These are phyloP conservation scores for Motacilla tschutschensis DNA, from an alignment of 2,113 vertebrate genomes.

Conservation along the genomic window DNA sequence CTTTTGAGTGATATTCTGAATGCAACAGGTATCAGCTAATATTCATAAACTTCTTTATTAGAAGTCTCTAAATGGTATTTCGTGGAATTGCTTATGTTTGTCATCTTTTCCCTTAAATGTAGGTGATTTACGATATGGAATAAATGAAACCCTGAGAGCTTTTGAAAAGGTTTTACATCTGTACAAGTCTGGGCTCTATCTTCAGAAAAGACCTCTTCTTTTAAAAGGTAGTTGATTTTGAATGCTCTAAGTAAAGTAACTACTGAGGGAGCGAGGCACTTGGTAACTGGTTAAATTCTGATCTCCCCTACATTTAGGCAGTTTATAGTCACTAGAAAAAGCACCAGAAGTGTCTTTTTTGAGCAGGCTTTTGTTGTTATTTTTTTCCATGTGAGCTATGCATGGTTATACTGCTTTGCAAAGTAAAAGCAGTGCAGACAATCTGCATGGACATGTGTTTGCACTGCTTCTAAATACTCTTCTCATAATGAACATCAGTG, in stretches of 20 bases:
- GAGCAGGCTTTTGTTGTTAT: neutral
- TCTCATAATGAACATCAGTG: neutral
- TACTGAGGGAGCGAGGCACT: fast-evolving
- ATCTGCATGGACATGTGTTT: neutral
- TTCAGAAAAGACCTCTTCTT: conserved; percentile 73
- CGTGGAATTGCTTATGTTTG: neutral
- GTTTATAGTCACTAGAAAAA: neutral
- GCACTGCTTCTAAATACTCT: neutral
- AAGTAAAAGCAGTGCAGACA: neutral
- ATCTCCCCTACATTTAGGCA: neutral
- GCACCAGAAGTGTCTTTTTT: neutral
- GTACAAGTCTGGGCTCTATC: conserved; percentile 87
- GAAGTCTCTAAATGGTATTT: neutral
- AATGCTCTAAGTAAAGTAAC: neutral
- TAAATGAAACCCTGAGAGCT: conserved; percentile 81
- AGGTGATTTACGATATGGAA: conserved; percentile 83
- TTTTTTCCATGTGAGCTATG: neutral
- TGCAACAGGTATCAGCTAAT: conserved; percentile 79
- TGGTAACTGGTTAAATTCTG: neutral
- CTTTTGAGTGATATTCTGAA: conserved; percentile 86
- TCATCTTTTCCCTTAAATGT: conserved; percentile 19
- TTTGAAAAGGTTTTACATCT: conserved; percentile 85
- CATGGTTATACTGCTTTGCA: neutral
- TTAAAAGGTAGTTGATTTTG: conserved; percentile 74
- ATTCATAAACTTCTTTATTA: neutral